phyloP scores from a whole-genome alignment of 2,113 vertebrate species.

The Bufo gargarizans region DNA sequence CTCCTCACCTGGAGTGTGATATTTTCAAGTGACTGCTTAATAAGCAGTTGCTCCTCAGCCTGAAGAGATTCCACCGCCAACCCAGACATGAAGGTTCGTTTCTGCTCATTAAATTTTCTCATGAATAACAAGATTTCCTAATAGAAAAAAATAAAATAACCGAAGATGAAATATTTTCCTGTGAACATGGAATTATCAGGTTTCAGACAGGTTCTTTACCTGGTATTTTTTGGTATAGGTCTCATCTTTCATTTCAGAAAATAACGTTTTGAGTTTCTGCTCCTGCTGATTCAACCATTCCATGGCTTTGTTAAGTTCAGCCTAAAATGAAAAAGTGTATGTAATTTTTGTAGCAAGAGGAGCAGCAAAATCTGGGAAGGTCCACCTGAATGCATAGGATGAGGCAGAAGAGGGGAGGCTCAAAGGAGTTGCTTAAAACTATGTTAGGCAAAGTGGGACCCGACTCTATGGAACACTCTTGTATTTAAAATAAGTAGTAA shows the following conservation, averaged over 20 bases:
- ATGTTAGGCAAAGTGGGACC: no score
- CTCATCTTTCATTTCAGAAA: conserved; percentile 79
- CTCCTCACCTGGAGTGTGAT: conserved; percentile 80
- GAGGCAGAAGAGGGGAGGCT: neutral
- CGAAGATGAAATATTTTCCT: conserved; percentile 20
- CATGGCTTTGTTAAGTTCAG: conserved; percentile 77
- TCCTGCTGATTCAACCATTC: conserved; percentile 83
- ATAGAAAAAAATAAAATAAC: conserved; percentile 43
- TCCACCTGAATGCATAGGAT: neutral
- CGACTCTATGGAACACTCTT: no score
- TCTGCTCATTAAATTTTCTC: conserved; percentile 84
- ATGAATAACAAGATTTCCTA: conserved; percentile 89
- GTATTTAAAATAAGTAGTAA: no score
- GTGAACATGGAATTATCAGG: neutral
- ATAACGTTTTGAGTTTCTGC: conserved; percentile 79
- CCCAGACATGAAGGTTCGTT: conserved; percentile 77
- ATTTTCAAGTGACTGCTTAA: conserved; percentile 78
- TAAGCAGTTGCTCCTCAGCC: conserved; percentile 71
- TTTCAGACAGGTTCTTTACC: conserved; percentile 64
- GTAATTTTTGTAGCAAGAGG: neutral
- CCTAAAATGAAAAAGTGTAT: conserved; percentile 67
- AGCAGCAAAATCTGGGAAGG: neutral
- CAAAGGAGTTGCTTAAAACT: no score
- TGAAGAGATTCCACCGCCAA: conserved; percentile 71
- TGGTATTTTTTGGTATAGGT: conserved; percentile 82